These are phyloP conservation scores for Fregata magnificens DNA, from an alignment of 2,113 vertebrate genomes.

Conservation along the genomic window DNA sequence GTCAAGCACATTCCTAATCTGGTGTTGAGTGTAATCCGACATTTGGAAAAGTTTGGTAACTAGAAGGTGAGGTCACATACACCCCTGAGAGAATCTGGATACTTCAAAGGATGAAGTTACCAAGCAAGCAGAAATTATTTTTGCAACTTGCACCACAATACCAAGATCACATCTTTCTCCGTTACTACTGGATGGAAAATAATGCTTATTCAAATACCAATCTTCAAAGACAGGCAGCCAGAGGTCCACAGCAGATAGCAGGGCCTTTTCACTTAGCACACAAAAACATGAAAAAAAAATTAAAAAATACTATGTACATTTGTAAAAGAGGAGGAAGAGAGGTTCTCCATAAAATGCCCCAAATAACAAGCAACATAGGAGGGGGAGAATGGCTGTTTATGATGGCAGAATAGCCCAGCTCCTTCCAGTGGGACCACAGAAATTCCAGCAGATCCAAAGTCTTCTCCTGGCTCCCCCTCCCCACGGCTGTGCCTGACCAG, in stretches of 20 bases:
- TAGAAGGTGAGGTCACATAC: conserved; percentile 55
- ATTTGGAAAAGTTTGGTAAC: conserved; percentile 67
- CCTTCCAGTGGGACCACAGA: not conserved
- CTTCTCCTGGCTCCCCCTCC: not conserved
- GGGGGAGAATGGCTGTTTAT: not conserved
- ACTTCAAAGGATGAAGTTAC: conserved; percentile 60
- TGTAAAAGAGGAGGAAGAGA: not conserved
- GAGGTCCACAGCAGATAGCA: not conserved
- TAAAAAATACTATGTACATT: not conserved
- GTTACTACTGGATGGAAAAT: not conserved
- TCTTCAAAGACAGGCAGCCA: not conserved
- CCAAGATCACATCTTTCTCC: conserved; percentile 8
- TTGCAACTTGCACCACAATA: conserved; percentile 43
- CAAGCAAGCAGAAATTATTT: conserved; percentile 43
- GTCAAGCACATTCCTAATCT: conserved; percentile 63
- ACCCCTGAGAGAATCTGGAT: conserved; percentile 48
- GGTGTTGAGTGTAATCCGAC: conserved; percentile 68
- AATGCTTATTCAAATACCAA: not conserved
- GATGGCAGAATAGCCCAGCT: not conserved
- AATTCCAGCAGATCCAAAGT: not conserved
- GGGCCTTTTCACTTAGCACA: not conserved
- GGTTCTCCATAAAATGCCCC: not conserved
- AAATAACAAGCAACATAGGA: not conserved
- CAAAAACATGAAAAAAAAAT: not conserved
- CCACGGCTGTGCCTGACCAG: rapidly evolving